Evolutionary conservation across 1,140 invertebrate genomes (phyloP), one percentile per base, ranked within the genome.

Genomic region (Drosophila teissieri): DNA sequence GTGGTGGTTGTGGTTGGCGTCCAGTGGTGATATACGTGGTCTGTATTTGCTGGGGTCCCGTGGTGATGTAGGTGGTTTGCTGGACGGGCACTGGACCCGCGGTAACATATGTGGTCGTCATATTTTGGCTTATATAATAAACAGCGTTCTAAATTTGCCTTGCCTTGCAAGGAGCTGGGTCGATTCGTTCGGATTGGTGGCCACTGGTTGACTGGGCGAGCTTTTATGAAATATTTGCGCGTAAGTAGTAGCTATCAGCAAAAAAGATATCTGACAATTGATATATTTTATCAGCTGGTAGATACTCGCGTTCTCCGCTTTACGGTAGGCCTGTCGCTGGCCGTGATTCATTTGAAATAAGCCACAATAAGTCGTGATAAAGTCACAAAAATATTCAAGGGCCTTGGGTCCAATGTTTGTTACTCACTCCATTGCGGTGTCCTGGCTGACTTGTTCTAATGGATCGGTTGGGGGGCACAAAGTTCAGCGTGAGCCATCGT

Each of bases 101-200:
- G 8, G 67, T 69, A 19, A 82, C 62, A 42, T 86, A 86, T 1
- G 58, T 58, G 8, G 65, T 85, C 3, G 76, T 63, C 81, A 84
- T 84, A 42, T 37, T 57, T n/a, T 31, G 12, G 1, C 19, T 63
- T 63, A 58, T 53, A 34, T 22, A 68, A 49, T n/a, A 8, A 17
- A 48, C 14, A 39, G 45, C n/a, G 27, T 15, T 4, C 4, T n/a
- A n/a, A 12, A 19, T 68, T 3, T 7, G 14, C 14, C 15, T 39
- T 15, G 22, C 34, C 31, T 39, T 27, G 4, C 11, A 55, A 68
- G 65, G 40, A 67, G 36, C 48, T 31, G 3, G 45, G 31, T 56
- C 42, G 61, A 36, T 76, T 67, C 61, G 72, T 48, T 76, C 73
- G 73, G 48, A 40, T 58, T 56, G 40, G 36, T 56, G 24, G 55